Evolutionary conservation across 2,797 vertebrate species (phyloP).

Genomic region (Mormyrops attenuatus): DNA sequence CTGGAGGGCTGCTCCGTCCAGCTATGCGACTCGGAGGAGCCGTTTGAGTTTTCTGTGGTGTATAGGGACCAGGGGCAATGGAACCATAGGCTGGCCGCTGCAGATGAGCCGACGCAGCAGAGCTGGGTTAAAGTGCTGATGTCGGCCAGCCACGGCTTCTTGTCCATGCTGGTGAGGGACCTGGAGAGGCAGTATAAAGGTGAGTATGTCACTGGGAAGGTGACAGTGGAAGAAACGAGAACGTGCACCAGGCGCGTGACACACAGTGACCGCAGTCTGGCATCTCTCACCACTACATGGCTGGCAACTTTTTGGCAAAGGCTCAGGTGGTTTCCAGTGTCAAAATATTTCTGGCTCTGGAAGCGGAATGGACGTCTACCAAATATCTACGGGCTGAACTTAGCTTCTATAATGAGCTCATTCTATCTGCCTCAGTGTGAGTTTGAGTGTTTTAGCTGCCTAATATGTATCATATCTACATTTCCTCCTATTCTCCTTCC

Average conservation of each 20-base stretch:
- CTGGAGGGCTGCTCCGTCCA: slow-evolving; percentile 86
- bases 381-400: neutral
- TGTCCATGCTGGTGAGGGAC: slow-evolving; percentile 75
- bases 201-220: slow-evolving; percentile 43
- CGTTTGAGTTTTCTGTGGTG: slow-evolving; percentile 79
- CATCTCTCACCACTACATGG: neutral
- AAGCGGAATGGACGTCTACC: neutral
- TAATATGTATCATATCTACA: neutral
- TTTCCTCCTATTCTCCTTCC: neutral
- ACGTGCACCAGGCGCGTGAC: neutral
- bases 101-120: slow-evolving; percentile 74
- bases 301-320: neutral
- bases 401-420: neutral
- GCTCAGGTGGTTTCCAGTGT: neutral
- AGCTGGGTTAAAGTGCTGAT: slow-evolving; percentile 85
- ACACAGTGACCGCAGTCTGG: neutral
- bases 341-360: neutral
- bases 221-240: neutral
- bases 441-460: neutral
- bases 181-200: slow-evolving; percentile 76
- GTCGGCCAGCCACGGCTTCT: slow-evolving; percentile 76
- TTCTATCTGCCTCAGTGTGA: neutral
- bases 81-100: slow-evolving; percentile 73
- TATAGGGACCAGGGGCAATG: slow-evolving; percentile 66
- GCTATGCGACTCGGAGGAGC: slow-evolving; percentile 80